These are phyloP conservation scores for Corythaeola cristata DNA, from an alignment of 2,113 vertebrate species.

Conservation along the genomic window DNA sequence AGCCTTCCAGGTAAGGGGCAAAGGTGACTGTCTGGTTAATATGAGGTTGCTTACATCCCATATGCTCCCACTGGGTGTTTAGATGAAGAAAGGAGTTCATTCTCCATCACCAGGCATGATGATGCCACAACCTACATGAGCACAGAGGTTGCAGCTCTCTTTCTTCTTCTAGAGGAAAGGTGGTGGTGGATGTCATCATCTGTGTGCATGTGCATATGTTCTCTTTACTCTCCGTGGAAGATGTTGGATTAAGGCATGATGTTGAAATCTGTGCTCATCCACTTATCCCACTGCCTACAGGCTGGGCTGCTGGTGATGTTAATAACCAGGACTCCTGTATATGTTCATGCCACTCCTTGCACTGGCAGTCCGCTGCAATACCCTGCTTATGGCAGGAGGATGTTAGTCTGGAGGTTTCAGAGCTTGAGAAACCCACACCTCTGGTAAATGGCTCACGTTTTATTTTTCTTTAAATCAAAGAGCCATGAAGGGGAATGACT, in stretches of 20 bases:
- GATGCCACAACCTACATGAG: neutral
- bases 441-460: neutral
- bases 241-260: neutral
- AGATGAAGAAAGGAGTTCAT: neutral
- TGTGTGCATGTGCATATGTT: neutral
- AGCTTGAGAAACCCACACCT: neutral
- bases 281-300: neutral
- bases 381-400: neutral
- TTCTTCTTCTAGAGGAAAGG: neutral
- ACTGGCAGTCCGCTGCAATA: neutral
- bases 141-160: neutral
- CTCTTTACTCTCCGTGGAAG: neutral
- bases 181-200: neutral
- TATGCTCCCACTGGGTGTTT: neutral
- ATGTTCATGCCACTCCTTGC: neutral
- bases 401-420: neutral
- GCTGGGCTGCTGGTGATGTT: neutral
- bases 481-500: neutral
- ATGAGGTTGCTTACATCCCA: neutral
- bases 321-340: neutral
- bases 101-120: neutral
- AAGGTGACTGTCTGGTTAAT: neutral
- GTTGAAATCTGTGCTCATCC: neutral
- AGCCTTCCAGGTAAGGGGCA: neutral
- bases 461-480: conserved; percentile 12